Conservation (phyloP, 2,113 vertebrate species). For the Eclectus roratus region DNA sequence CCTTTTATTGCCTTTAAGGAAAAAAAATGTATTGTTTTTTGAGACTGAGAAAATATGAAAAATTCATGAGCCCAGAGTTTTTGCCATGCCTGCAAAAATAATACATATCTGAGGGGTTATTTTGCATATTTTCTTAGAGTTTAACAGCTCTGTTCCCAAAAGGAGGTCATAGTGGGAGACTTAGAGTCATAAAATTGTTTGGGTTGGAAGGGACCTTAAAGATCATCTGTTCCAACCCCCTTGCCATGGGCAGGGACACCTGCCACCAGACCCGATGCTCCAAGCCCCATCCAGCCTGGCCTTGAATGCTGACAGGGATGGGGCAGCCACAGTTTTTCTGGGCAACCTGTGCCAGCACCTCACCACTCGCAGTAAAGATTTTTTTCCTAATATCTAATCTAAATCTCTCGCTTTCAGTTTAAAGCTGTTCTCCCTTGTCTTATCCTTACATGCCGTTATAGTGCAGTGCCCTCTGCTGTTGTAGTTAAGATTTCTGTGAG, state of each 20-base stretch:
- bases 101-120: neutral
- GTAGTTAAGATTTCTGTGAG: neutral
- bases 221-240: neutral
- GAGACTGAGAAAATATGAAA: neutral
- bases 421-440: neutral
- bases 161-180: neutral
- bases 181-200: neutral
- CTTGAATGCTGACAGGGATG: neutral
- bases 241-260: neutral
- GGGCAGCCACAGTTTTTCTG: neutral
- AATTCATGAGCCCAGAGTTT: accelerated
- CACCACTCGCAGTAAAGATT: neutral
- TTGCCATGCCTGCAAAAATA: neutral
- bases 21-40: neutral
- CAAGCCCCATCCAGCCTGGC: neutral
- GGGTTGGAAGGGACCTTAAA: neutral
- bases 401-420: neutral
- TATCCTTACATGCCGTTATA: neutral
- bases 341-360: neutral
- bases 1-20: neutral
- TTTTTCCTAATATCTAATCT: neutral
- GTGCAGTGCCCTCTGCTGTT: neutral
- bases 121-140: neutral
- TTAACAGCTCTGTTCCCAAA: neutral
- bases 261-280: neutral